These are phyloP conservation scores for Dioctria linearis DNA, from an alignment of 2,888 invertebrate species.

Conservation along the genomic window DNA sequence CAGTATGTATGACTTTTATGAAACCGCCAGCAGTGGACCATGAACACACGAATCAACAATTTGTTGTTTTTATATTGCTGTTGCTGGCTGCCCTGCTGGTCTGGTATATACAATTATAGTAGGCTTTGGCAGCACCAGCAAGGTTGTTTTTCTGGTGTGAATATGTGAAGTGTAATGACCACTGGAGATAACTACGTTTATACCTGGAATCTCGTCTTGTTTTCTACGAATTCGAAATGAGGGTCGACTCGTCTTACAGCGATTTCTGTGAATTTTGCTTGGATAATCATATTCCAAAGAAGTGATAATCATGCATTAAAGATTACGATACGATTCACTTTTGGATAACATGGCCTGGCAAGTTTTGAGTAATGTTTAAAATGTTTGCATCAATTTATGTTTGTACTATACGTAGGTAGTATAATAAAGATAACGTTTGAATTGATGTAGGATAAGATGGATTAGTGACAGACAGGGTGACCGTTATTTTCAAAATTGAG, in stretches of 20 bases:
- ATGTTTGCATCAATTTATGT: too few species aligned
- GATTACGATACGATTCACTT: too few species aligned
- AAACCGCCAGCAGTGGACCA: conserved; percentile 45
- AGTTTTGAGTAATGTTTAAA: too few species aligned
- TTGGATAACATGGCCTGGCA: too few species aligned
- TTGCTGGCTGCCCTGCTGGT: conserved; percentile 15
- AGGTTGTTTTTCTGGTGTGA: conserved; percentile 44
- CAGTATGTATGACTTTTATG: conserved; percentile 25
- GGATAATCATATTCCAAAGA: conserved; percentile 21
- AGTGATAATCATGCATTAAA: conserved; percentile 6
- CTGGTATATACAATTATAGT: neutral
- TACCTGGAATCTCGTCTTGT: conserved; percentile 48
- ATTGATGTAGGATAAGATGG: too few species aligned
- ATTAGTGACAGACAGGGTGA: too few species aligned
- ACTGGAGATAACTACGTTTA: conserved; percentile 18
- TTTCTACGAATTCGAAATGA: conserved; percentile 51
- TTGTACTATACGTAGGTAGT: too few species aligned
- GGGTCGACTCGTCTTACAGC: conserved; percentile 32
- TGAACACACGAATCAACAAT: conserved; percentile 22
- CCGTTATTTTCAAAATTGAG: too few species aligned
- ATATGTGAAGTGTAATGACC: conserved; percentile 47
- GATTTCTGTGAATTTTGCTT: conserved; percentile 17
- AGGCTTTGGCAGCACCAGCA: neutral
- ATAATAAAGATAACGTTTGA: too few species aligned
- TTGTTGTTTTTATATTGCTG: neutral